Evolutionary conservation across 2,797 vertebrate species (phyloP), one percentile per base, ranked within the genome.

Genomic region (Anas bahamensis): DNA sequence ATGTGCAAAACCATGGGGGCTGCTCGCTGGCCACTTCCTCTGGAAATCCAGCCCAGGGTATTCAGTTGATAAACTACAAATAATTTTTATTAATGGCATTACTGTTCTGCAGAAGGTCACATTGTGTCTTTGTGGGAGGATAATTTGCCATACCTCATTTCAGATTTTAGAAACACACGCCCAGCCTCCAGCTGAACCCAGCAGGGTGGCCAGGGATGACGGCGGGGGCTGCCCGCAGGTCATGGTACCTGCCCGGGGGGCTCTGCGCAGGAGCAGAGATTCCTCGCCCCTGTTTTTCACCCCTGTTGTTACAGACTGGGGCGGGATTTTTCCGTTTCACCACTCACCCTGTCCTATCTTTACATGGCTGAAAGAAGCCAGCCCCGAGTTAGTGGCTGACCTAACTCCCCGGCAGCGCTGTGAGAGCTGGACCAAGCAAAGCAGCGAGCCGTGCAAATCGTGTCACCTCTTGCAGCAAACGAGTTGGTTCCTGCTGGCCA

Each of bases 401-500:
- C 22, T 33, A 46, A n/a, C 31, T 8, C 31, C 23, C 22, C 42
- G 9, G 14, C n/a, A 66, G 31, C 22, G 7, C 10, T 46, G 15
- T 22, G 41, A 29, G 46, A 35, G 13, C 13, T 18, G 35, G 52
- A 21, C 33, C 56, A 17, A 31, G 56, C 37, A n/a, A 26, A 50
- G 68, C 42, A 73, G 68, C 1, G 7, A 73, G 57, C 68, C 1
- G 0, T 46, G 31, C 18, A 22, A 50, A 44, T 5, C 19, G 28
- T 2, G 1, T 19, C 18, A 13, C 1, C 0, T 22, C 11, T 28
- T 19, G 42, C 42, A 57, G 24, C 9, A 26, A 48, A 48, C 3
- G 11, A 24, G 39, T 13, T 23, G 17, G 11, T 44, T 16, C 35
- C 53, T 50, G 52, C 26, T 26, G 23, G 48, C 48, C 48, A 48